Evolutionary conservation across 2,888 invertebrate species (phyloP).

Genomic region (Muscina levida): DNA sequence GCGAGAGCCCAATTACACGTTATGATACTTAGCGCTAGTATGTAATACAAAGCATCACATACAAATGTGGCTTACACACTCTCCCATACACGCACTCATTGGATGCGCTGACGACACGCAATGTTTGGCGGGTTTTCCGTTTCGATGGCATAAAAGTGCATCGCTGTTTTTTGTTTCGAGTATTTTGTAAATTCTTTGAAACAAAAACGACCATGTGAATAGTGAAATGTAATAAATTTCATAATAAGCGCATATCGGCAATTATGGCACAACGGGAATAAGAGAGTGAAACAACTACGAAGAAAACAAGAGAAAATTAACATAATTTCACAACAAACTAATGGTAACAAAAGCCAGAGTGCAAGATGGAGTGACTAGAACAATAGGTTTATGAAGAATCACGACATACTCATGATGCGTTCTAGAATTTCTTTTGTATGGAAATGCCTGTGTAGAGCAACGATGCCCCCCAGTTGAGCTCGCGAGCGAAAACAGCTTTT

Average conservation of each 20-base stretch:
- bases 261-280: no score
- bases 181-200: slow-evolving; percentile 6
- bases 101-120: neutral
- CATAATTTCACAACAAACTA: neutral
- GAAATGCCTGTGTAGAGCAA: no score
- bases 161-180: neutral
- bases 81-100: neutral
- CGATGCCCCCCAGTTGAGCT: no score
- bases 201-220: neutral
- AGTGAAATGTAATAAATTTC: slow-evolving; percentile 12
- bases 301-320: neutral
- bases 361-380: no score
- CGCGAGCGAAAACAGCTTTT: no score
- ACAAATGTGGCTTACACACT: no score
- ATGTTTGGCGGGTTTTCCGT: neutral
- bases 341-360: neutral
- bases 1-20: neutral
- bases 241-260: no score
- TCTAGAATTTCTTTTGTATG: no score
- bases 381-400: no score
- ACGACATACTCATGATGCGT: no score
- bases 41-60: no score
- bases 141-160: neutral
- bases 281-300: neutral
- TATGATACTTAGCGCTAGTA: neutral